A percentile compares a stretch with the other conserved stretches of the same genome.
phyloP scores from a whole-genome alignment of 92 coral and sea anemone species.

The Nematostella vectensis region DNA sequence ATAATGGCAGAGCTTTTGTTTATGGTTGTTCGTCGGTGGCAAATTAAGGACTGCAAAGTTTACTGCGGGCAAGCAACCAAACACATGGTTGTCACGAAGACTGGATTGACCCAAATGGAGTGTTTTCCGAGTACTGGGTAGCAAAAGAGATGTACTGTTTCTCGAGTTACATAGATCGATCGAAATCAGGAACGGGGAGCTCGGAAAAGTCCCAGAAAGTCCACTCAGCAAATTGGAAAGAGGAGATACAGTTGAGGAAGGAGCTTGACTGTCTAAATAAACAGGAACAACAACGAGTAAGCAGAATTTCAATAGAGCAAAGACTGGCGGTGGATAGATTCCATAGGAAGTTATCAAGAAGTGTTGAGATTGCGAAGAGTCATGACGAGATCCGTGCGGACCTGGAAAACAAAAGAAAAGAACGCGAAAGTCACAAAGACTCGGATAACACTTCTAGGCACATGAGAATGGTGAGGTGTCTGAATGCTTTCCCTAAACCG shows the following conservation, averaged over 20 bases:
- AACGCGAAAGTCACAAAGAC: background rate
- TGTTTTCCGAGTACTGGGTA: background rate
- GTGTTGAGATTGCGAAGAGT: constrained; percentile 74
- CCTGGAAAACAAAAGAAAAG: constrained; percentile 18
- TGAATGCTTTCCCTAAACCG: constrained; percentile 70
- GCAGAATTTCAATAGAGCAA: constrained; percentile 77
- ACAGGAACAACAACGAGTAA: constrained; percentile 78
- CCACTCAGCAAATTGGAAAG: constrained; percentile 98
- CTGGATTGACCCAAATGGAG: background rate
- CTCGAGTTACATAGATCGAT: constrained; percentile 82
- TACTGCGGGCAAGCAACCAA: constrained; percentile 8
- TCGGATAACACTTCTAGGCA: background rate
- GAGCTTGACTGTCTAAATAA: constrained; percentile 64
- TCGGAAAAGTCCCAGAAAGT: constrained; percentile 98
- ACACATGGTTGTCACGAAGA: constrained; percentile 28
- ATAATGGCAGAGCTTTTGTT: constrained; percentile 14
- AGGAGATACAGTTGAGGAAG: constrained; percentile 80
- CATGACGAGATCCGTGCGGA: constrained; percentile 50
- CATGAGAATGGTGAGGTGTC: constrained; percentile 46
- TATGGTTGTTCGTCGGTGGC: background rate
- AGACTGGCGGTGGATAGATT: constrained; percentile 75
- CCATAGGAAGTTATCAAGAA: constrained; percentile 61
- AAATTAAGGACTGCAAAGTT: constrained; percentile 11
- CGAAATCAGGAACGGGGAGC: constrained; percentile 78
- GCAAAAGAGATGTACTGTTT: constrained; percentile 37